Conservation (phyloP, 2,113 vertebrate genomes). For the Ceratotherium simum region DNA sequence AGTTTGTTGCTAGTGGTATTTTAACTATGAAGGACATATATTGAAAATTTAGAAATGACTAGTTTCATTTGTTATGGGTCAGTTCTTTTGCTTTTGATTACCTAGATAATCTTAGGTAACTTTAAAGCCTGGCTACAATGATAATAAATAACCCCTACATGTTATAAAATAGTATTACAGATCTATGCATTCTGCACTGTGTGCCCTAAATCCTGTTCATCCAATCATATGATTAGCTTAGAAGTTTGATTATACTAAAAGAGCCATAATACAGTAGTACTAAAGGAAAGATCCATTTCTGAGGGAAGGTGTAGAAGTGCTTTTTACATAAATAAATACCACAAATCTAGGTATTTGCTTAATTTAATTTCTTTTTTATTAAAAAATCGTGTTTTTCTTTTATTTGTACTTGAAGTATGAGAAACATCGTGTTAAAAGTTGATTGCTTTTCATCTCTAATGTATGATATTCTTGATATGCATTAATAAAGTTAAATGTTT, state of each 20-base stretch:
- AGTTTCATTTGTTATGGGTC: neutral
- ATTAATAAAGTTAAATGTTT: constrained; percentile 75
- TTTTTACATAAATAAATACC: constrained; percentile 23
- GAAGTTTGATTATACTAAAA: neutral
- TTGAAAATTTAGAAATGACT: constrained; percentile 12
- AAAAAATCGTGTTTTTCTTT: constrained; percentile 58
- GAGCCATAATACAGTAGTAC: neutral
- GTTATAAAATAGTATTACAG: neutral
- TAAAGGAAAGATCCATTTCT: constrained; percentile 10
- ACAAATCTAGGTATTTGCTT: neutral
- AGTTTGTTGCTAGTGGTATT: neutral
- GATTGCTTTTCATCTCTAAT: constrained; percentile 70
- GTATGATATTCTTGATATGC: constrained; percentile 61
- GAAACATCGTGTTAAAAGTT: constrained; percentile 70
- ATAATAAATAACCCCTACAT: neutral
- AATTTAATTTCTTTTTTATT: constrained; percentile 7
- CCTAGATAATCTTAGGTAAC: neutral
- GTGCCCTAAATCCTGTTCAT: neutral
- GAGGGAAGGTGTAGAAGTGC: neutral
- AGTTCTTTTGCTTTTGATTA: neutral
- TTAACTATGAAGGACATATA: neutral
- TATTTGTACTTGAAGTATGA: constrained; percentile 61
- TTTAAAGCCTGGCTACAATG: neutral
- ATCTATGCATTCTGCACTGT: neutral
- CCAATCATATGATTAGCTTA: neutral